These are phyloP conservation scores for Rapana venosa DNA, from an alignment of 2,888 invertebrate species.

Conservation along the genomic window DNA sequence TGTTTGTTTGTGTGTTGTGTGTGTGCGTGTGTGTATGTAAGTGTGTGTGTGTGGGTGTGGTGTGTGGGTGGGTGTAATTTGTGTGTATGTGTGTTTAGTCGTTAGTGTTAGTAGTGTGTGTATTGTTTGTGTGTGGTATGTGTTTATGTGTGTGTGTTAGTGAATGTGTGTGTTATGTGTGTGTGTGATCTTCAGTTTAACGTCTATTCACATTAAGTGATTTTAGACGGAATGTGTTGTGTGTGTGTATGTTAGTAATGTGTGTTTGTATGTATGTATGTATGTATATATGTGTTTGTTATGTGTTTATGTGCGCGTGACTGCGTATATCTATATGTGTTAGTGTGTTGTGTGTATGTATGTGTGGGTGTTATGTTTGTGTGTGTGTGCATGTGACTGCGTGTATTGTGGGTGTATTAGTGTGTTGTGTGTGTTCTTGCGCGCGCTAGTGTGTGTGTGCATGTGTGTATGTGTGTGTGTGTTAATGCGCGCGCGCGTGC, in stretches of 20 bases:
- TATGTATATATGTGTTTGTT: background rate
- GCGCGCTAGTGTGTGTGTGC: background rate
- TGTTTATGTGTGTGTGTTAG: no score
- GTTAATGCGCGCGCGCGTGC: no score
- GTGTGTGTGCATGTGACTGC: background rate
- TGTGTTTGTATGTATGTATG: slow-evolving; percentile 5
- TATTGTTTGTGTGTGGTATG: no score
- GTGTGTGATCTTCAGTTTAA: no score
- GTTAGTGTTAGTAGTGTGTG: no score
- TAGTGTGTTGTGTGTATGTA: background rate
- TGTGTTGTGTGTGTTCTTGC: background rate
- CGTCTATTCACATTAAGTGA: no score
- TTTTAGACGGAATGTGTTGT: background rate
- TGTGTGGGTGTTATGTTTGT: background rate
- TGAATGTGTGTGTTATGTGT: no score
- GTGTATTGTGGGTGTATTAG: background rate
- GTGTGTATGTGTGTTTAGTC: no score
- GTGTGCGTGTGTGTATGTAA: no score
- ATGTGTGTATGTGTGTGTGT: background rate
- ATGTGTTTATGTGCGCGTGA: slow-evolving; percentile 16
- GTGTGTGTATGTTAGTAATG: slow-evolving; percentile 16
- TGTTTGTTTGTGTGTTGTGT: no score
- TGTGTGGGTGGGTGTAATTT: no score
- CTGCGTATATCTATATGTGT: background rate
- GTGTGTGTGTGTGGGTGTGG: no score